Evolutionary conservation across 2,888 invertebrate genomes (phyloP), one percentile per base, ranked within the genome.

Genomic region (Agrypnus murinus): DNA sequence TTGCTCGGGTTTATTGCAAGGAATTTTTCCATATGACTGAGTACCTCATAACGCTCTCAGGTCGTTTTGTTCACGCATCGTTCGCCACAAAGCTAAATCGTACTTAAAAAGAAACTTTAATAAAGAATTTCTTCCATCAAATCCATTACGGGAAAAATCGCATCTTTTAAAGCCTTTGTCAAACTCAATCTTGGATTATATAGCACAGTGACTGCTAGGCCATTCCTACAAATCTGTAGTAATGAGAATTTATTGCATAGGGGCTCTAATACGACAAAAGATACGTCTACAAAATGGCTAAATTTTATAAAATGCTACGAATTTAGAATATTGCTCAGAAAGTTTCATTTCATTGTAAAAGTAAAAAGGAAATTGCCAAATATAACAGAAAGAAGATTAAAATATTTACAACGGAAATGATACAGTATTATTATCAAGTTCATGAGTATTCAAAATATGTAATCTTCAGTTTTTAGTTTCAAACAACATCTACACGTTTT

Each of bases 41-140:
- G 48, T 68, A 68, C 55, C 55, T 66, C 68, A 68, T 68, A 68
- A 68, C 62, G 62, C 62, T 62, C 62, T 63, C 60, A 62, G 45
- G 50, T 64, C 58, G 57, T 58, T 69, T 64, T 69, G 69, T 69
- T 69, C 63, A 69, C 69, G 69, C 69, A 58, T 69, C 69, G 63
- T 36, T 69, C 63, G 38, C 40, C 48, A 69, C 53, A 58, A 62
- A 58, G 62, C 62, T 45, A 58, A 64, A 69, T 63, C 57, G 63
- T 57, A 69, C 69, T 69, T 69, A 64, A 63, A 64, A 64, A 63
- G 57, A 57, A 63, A 63, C 57, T 69, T 69, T 69, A 68, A 68
- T 68, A 68, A 68, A 68, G 68, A 68, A 62, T 68, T 68, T 68
- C 53, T 68, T 62, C 62, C 68, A 62, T 62, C 55, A 68, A 68